A percentile compares a stretch with the other conserved stretches of the same genome.
Conservation (phyloP, 2,797 vertebrate species). For the Bryconaethiops microstoma region DNA sequence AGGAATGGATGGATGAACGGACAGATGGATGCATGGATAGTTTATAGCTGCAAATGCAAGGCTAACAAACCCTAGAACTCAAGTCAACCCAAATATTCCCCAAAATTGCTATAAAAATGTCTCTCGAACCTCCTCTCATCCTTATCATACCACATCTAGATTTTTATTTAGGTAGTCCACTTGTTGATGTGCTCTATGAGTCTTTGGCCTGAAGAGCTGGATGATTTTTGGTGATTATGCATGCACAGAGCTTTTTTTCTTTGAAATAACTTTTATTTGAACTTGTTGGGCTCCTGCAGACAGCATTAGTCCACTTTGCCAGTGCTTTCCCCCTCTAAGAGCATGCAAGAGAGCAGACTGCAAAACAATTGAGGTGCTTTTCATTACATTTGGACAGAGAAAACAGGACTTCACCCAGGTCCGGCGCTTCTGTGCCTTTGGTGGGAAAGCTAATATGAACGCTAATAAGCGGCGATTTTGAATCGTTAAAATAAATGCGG, state of each 20-base stretch:
- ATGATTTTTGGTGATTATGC: no score
- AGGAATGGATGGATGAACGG: no score
- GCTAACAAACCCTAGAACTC: no score
- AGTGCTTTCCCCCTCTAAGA: background rate
- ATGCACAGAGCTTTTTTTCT: background rate
- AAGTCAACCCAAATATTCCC: no score
- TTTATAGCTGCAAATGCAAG: no score
- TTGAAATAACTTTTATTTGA: background rate
- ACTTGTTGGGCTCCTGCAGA: background rate
- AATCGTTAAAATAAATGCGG: conserved; percentile 34
- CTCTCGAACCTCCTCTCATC: no score
- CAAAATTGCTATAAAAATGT: no score
- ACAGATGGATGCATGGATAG: no score
- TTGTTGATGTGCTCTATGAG: no score
- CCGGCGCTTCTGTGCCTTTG: background rate
- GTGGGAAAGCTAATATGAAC: background rate
- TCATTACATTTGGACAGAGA: background rate
- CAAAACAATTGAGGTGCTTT: background rate
- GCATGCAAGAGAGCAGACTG: background rate
- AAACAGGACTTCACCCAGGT: background rate
- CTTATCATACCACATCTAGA: no score
- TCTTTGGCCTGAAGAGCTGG: no score
- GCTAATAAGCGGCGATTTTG: background rate
- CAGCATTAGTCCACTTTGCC: background rate
- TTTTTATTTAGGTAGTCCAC: no score